Base-by-base conservation (phyloP, 2,113 vertebrate species). In the Mesoclemmys tuberculata region DNA sequence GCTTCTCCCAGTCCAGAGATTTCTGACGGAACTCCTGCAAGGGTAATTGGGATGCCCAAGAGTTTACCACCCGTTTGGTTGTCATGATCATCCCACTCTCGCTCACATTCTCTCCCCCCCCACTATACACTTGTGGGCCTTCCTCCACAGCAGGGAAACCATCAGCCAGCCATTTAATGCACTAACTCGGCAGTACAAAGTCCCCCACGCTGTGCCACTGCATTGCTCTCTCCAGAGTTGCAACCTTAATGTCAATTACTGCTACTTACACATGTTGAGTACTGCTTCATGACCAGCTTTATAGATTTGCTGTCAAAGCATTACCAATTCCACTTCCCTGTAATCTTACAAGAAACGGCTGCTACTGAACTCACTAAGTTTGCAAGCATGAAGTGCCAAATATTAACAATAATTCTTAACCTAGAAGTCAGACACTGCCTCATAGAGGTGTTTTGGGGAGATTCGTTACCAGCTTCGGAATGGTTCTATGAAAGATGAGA, bases 1-100 rank as follows among this genome's bases (percentile, higher is more conserved):
- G 99, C 96, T 99, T 98, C 97, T 99, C 99, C 99, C 99, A 99
- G 86, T 99, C 98, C 41, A 98, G 93, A 18, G 99, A 99, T 87
- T 96, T 98, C 80, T 98, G 98, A 27, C 97, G 98, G 75, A 98
- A 99, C 79, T 99, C 99, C 99, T 99, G 97, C 86, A 94, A 91
- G 97, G 88, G 88, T 93, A 98, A 97, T 96, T 85, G 94, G 89
- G 82, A 52, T 85, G 96, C 89, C 78, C 95, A 41, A 68, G 80
- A 90, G 87, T 90, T 83, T 29, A 44, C 19, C 6, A 64, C 3
- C 68, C 81, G 22, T 1, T 2, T 68, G 48, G 80, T 55, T 77
- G 79, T 78, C 49, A 84, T 80, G 52, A 31, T 41, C 64, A 54
- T 46, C 82, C 64, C 74, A 83, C 49, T 89, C 49, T 22, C 79